A percentile compares a stretch with the other conserved stretches of the same genome.
These are phyloP conservation scores for Conomelus anceps DNA, from an alignment of 2,888 invertebrate genomes.

Conservation along the genomic window DNA sequence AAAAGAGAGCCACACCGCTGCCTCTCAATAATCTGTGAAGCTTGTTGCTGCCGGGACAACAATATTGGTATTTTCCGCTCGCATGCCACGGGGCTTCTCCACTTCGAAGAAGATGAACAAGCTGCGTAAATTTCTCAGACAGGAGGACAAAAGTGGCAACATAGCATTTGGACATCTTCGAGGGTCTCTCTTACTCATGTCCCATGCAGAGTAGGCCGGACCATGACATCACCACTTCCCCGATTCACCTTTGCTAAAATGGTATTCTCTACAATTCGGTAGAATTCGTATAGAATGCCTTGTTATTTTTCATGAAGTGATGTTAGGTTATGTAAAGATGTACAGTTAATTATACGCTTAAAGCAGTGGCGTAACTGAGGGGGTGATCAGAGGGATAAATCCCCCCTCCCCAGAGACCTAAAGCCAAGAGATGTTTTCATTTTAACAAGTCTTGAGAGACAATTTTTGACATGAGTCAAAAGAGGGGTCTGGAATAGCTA, in stretches of 20 bases:
- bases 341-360: too few relatives aligned
- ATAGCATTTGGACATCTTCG: not conserved
- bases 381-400: too few relatives aligned
- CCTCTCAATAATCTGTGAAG: not conserved
- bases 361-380: too few relatives aligned
- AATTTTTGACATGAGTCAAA: too few relatives aligned
- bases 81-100: not conserved
- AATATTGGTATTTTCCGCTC: not conserved
- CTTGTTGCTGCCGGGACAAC: not conserved
- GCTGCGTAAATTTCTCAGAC: not conserved
- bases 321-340: too few relatives aligned
- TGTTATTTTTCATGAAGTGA: too few relatives aligned
- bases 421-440: too few relatives aligned
- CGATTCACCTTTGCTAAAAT: not conserved
- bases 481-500: too few relatives aligned
- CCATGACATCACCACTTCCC: not conserved
- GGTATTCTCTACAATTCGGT: not conserved
- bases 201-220: too few relatives aligned
- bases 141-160: not conserved
- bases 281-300: too few relatives aligned
- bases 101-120: not conserved
- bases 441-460: too few relatives aligned
- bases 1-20: not conserved
- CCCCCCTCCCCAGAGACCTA: too few relatives aligned
- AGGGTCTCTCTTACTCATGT: not conserved